Conservation (phyloP, 2,797 vertebrate species). For the Myioborus melanocephalus region DNA sequence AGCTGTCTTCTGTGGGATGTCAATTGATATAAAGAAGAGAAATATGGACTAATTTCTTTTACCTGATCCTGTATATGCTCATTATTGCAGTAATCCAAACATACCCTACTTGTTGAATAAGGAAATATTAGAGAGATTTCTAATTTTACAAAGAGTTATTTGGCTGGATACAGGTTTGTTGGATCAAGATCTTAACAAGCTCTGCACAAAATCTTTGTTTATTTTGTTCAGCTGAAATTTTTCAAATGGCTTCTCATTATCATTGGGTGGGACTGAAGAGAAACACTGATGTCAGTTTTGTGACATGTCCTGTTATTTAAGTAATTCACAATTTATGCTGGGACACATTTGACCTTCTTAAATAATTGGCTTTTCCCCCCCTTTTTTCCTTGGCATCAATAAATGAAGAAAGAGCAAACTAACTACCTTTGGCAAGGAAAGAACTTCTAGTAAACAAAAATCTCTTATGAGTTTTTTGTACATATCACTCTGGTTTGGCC, state of each 20-base stretch:
- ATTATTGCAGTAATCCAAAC: not conserved
- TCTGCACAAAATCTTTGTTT: conserved; percentile 25
- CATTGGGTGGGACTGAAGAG: conserved; percentile 60
- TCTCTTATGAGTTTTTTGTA: not conserved
- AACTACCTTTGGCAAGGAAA: not conserved
- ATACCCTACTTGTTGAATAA: not conserved
- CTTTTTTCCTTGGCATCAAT: not conserved
- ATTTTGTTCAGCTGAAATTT: conserved; percentile 4
- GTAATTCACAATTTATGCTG: conserved; percentile 29
- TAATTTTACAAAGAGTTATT: not conserved
- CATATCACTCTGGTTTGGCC: not conserved
- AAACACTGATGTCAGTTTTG: conserved; percentile 61
- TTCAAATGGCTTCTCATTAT: conserved; percentile 47
- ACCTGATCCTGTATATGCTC: not conserved
- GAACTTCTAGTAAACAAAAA: conserved; percentile 2
- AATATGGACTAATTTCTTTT: not conserved
- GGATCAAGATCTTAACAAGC: not conserved
- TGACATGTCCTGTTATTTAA: conserved; percentile 48
- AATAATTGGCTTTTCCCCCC: not conserved
- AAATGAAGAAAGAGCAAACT: conserved; percentile 23
- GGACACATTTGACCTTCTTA: conserved; percentile 13
- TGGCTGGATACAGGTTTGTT: not conserved
- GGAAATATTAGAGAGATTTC: not conserved
- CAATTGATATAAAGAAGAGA: not conserved
- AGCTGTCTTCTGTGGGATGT: not conserved